Base-by-base conservation (phyloP, 2,113 vertebrate genomes). In the Diphyllodes magnificus region DNA sequence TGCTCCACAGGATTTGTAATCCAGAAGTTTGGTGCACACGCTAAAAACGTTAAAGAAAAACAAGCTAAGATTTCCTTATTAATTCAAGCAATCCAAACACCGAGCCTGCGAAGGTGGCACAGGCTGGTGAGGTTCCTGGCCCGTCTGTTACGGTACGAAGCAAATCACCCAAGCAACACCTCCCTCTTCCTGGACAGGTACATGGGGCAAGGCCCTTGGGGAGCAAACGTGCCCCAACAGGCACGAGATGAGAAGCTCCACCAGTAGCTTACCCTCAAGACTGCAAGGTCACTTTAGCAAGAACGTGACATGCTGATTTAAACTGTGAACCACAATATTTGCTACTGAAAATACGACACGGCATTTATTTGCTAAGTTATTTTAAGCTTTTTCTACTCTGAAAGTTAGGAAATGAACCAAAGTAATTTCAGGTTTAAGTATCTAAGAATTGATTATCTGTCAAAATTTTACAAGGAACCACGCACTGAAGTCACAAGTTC, bases 111-210 rank as follows among this genome's bases (percentile, higher is more conserved):
- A 87, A 60, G 51, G 81, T 7, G 1, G 77, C 69, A 71, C 56
- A 79, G 80, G 49, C 69, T 72, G 47, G 17, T 51, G 42, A 54
- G 56, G 37, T 24, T 88, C 56, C 51, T 83, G 63, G 44, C 60
- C 56, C 3, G 7, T 37, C 39, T 82, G 57, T 50, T 54, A 39
- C 0, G 6, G 49, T 4, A 65, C n/a, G 35, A 44, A 83, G 59
- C 68, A 88, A 59, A 90, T 15, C 6, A 12, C 42, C 63, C n/a
- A 4, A 88, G 51, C 68, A 90, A 66, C 68, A 64, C 23, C 56
- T 84, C 64, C 88, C 88, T 92, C 76, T 51, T 93, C 82, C 91
- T 88, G 91, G 88, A 77, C 94, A 93, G 71, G 88, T 73, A 65
- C 6, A 7, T 1, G 27, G 37, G 81, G 42, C 70, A 83, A 81